Conservation (phyloP, 2,113 vertebrate genomes). For the Scomber japonicus region DNA sequence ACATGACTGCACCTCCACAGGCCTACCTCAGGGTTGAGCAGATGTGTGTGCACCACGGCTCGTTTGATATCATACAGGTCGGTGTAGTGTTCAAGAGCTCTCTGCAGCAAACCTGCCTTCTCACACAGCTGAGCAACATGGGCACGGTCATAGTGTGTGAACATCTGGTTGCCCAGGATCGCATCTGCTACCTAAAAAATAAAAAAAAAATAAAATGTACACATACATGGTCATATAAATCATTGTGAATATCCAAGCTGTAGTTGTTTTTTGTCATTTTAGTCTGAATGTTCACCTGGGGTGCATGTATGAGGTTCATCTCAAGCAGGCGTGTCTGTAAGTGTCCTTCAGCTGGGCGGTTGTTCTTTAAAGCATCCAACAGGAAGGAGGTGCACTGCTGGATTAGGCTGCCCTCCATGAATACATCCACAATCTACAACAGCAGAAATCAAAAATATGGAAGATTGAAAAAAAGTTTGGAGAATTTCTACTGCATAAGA, state of each 20-base stretch:
- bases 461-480: not conserved
- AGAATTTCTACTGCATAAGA: not conserved
- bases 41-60: constrained; percentile 92
- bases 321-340: constrained; percentile 94
- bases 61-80: constrained; percentile 94
- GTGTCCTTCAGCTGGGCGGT: constrained; percentile 90
- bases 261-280: not conserved
- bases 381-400: constrained; percentile 96
- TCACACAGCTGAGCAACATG: constrained; percentile 95
- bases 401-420: constrained; percentile 94
- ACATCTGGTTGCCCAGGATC: constrained; percentile 96
- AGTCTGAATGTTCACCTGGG: constrained; percentile 84
- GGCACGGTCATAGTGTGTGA: constrained; percentile 92
- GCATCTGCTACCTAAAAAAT: constrained; percentile 92
- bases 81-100: constrained; percentile 92
- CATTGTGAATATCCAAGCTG: not conserved
- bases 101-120: constrained; percentile 93
- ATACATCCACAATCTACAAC: constrained; percentile 93
- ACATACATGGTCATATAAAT: constrained; percentile 32
- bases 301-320: constrained; percentile 96
- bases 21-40: constrained; percentile 88
- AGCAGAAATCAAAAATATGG: not conserved
- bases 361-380: constrained; percentile 92
- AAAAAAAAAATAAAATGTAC: constrained; percentile 5
- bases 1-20: not conserved